These are phyloP conservation scores for Diglossa cyanea DNA, from an alignment of 2,797 vertebrate species.

Conservation along the genomic window DNA sequence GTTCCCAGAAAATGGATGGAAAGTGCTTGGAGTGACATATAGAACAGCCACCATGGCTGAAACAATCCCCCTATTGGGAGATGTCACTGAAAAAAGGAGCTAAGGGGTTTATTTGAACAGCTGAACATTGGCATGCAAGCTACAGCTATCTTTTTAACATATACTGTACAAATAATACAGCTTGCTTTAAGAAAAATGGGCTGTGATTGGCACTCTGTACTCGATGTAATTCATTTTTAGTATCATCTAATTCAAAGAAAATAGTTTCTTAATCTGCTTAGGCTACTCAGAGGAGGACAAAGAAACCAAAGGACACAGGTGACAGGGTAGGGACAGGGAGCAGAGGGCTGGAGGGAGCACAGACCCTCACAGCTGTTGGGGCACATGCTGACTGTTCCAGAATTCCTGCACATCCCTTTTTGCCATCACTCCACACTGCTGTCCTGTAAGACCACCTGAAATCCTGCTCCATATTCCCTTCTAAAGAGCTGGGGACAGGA, in stretches of 20 bases:
- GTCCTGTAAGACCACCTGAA: background rate
- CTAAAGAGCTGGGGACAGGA: background rate
- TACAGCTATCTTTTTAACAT: background rate
- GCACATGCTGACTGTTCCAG: background rate
- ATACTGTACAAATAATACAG: background rate
- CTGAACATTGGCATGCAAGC: background rate
- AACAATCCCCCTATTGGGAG: background rate
- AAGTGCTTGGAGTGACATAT: background rate
- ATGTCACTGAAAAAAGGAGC: background rate
- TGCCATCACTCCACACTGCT: background rate
- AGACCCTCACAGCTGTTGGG: background rate
- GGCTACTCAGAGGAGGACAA: background rate
- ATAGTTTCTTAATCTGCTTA: background rate
- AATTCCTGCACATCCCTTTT: background rate
- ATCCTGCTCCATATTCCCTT: background rate
- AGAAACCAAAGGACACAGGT: background rate
- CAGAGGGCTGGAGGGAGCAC: background rate
- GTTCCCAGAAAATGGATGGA: background rate
- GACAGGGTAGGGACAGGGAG: background rate
- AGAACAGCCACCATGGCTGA: background rate
- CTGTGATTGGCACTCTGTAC: background rate
- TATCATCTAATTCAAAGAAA: background rate
- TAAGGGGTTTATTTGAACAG: background rate
- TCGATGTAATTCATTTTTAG: background rate
- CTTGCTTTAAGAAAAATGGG: background rate